phyloP scores from a whole-genome alignment of 2,888 invertebrate genomes.

The Thymelicus lineola region DNA sequence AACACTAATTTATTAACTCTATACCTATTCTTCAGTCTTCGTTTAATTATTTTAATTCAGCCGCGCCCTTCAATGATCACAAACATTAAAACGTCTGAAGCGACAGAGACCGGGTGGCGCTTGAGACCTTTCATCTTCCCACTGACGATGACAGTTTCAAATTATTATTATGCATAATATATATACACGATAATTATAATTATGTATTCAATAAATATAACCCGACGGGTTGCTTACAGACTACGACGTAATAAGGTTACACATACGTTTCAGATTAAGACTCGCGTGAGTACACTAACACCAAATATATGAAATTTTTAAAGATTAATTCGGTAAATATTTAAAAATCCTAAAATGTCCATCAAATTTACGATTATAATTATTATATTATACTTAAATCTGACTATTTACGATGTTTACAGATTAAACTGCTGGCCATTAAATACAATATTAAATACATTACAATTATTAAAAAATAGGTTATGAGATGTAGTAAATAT shows the following conservation, averaged over 20 bases:
- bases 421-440: conserved; percentile 68
- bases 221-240: conserved; percentile 11
- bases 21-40: conserved; percentile 84
- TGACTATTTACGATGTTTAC: conserved; percentile 56
- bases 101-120: conserved; percentile 41
- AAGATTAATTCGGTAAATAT: conserved; percentile 58
- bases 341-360: conserved; percentile 43
- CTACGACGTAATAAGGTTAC: conserved; percentile 16
- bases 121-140: conserved; percentile 41
- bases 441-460: conserved; percentile 39
- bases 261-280: conserved; percentile 3
- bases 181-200: conserved; percentile 32
- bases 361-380: conserved; percentile 35
- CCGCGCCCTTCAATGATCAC: conserved; percentile 42
- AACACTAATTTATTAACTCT: conserved; percentile 78
- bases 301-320: conserved; percentile 29
- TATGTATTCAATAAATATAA: conserved; percentile 14
- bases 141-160: conserved; percentile 35
- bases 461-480: conserved; percentile 26
- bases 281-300: conserved; percentile 25
- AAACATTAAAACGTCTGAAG: conserved; percentile 39
- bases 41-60: conserved; percentile 79
- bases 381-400: conserved; percentile 53
- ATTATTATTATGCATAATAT: conserved; percentile 23
- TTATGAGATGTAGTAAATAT: conserved; percentile 21